Conservation (phyloP, 2,888 invertebrate species). For the Cistogaster globosa region DNA sequence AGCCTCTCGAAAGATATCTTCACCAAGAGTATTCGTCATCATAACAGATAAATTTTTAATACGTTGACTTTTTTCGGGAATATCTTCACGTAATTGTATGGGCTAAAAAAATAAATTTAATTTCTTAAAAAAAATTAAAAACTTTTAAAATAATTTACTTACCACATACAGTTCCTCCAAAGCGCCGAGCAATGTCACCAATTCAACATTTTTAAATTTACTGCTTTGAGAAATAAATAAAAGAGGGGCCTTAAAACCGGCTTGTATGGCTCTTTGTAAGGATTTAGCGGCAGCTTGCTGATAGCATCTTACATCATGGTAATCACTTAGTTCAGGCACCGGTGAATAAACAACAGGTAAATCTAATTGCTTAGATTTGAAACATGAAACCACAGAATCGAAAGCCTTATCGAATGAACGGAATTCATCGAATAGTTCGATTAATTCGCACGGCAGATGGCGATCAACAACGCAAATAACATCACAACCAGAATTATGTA, state of each 20-base stretch:
- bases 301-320: conserved; percentile 90
- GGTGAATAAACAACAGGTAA: conserved; percentile 85
- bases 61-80: conserved; percentile 85
- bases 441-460: conserved; percentile 77
- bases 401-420: conserved; percentile 83
- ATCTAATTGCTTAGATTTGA: conserved; percentile 77
- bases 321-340: conserved; percentile 86
- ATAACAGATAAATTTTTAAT: conserved; percentile 86
- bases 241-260: conserved; percentile 91
- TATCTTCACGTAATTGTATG: conserved; percentile 90
- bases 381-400: conserved; percentile 82
- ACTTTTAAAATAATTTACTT: conserved; percentile 79
- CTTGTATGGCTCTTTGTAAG: conserved; percentile 90
- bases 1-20: conserved; percentile 85
- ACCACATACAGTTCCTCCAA: conserved; percentile 95
- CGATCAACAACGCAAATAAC: conserved; percentile 81
- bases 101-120: conserved; percentile 84
- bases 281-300: conserved; percentile 91
- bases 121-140: neutral
- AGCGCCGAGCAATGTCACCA: conserved; percentile 93
- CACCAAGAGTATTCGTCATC: conserved; percentile 84
- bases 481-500: conserved; percentile 78
- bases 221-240: conserved; percentile 88
- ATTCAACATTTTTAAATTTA: conserved; percentile 88
- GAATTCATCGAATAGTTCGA: conserved; percentile 78